phyloP scores from a whole-genome alignment of 2,797 vertebrate genomes.

The Pangasius macronema region DNA sequence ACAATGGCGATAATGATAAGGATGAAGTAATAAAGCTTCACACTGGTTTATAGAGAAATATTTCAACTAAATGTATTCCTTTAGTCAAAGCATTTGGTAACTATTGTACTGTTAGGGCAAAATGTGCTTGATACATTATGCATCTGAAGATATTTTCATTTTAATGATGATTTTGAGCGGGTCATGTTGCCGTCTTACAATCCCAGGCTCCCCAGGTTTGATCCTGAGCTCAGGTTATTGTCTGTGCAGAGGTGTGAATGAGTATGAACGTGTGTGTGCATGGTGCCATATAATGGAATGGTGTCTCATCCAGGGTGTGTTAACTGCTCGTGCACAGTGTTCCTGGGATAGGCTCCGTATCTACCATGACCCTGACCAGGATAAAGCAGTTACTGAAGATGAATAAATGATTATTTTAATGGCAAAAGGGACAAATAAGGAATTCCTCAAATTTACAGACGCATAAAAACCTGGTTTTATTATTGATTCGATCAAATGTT shows the following conservation, averaged over 20 bases:
- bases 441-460: not conserved
- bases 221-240: not conserved
- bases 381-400: not conserved
- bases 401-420: not conserved
- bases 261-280: not conserved
- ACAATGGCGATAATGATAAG: not conserved
- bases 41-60: not conserved
- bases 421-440: not conserved
- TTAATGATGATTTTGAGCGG: not conserved
- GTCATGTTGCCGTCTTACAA: not conserved
- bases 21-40: not conserved
- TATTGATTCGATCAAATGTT: not conserved
- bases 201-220: not conserved
- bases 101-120: not conserved
- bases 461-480: not conserved
- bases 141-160: not conserved
- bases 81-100: not conserved
- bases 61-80: not conserved
- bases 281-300: not conserved
- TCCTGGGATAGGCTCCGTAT: not conserved
- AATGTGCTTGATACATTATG: not conserved
- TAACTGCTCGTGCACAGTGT: not conserved
- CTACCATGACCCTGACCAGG: not conserved
- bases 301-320: not conserved
- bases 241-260: not conserved